Evolutionary conservation across 2,888 invertebrate species (phyloP).

Genomic region (Vannuccia rotundouncinata): DNA sequence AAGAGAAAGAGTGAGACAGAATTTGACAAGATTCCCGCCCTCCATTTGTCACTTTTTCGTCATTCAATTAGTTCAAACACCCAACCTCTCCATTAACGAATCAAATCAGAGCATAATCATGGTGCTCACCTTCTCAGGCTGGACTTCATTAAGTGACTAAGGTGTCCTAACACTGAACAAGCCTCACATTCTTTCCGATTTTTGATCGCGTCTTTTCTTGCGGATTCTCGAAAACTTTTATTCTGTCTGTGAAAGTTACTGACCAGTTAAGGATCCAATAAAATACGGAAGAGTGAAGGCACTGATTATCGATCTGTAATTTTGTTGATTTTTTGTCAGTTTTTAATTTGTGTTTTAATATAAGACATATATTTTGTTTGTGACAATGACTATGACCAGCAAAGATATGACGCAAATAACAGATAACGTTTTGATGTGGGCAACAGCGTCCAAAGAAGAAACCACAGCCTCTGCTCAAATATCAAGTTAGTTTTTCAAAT

Average conservation of each 20-base stretch:
- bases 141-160: background rate
- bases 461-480: background rate
- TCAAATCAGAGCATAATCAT: background rate
- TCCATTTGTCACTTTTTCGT: background rate
- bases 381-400: background rate
- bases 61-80: slow-evolving; percentile 3
- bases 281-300: too few relatives aligned
- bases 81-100: background rate
- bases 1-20: background rate
- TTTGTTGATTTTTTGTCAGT: background rate
- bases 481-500: background rate
- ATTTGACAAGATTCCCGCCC: slow-evolving; percentile 8
- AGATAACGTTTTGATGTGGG: background rate
- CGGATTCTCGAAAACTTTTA: too few relatives aligned
- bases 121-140: background rate
- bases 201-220: background rate
- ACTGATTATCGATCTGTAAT: background rate
- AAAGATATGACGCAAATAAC: background rate
- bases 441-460: background rate
- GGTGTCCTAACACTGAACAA: background rate
- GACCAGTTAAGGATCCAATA: too few relatives aligned
- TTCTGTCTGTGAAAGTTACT: too few relatives aligned
- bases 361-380: background rate
- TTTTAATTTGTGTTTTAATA: background rate
- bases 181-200: background rate